phyloP scores from a whole-genome alignment of 2,113 vertebrate species.

The Tragulus kanchil region DNA sequence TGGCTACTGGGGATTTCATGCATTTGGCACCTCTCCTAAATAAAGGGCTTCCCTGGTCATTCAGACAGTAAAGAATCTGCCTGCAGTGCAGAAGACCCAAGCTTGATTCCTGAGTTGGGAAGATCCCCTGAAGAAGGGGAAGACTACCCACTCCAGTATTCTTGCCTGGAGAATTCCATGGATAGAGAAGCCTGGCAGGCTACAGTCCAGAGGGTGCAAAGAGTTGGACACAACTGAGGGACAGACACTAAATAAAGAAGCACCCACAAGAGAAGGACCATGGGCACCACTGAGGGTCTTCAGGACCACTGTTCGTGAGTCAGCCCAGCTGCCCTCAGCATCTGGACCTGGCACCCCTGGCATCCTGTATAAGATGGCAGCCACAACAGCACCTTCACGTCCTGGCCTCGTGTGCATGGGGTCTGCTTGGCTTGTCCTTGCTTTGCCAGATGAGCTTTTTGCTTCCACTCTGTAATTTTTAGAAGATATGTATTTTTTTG shows the following conservation, averaged over 20 bases:
- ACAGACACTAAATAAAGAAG: not conserved
- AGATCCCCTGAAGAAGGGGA: not conserved
- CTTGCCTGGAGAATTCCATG: not conserved
- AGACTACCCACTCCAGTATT: not conserved
- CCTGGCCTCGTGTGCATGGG: fast-evolving
- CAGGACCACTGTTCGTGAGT: fast-evolving
- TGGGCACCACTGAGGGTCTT: fast-evolving
- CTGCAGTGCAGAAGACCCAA: not conserved
- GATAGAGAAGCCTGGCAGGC: not conserved
- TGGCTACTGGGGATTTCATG: too few species aligned
- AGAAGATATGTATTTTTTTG: not conserved
- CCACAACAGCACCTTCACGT: fast-evolving
- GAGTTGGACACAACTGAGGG: not conserved
- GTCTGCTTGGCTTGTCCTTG: not conserved
- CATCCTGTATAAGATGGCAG: fast-evolving
- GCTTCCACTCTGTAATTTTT: not conserved
- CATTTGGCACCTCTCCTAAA: too few species aligned
- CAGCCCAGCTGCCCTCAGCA: fast-evolving
- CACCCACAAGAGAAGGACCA: not conserved
- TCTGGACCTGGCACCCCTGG: fast-evolving
- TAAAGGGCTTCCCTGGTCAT: not conserved
- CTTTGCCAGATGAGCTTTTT: not conserved
- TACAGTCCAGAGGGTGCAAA: not conserved
- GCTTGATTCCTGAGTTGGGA: not conserved
- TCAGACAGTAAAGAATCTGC: not conserved